These are phyloP conservation scores for Aurelia coerulea DNA, from an alignment of 30 jellyfish, hydroid and myxozoan genomes.

Conservation along the genomic window DNA sequence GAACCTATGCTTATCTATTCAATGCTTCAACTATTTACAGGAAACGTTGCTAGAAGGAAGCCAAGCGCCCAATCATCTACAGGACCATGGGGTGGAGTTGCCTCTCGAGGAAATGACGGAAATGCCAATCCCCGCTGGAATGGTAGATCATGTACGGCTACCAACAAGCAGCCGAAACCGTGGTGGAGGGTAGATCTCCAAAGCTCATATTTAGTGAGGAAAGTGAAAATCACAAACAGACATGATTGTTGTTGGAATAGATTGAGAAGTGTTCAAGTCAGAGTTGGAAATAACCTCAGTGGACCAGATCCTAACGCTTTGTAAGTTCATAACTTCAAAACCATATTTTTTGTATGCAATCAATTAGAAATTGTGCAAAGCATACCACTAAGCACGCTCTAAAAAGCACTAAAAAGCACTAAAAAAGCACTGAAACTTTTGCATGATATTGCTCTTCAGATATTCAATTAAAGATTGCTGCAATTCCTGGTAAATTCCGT, in stretches of 20 bases:
- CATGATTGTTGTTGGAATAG: slow-evolving; percentile 59
- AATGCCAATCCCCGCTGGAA: slow-evolving; percentile 41
- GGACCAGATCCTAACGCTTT: slow-evolving; percentile 19
- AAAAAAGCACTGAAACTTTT: too few species aligned
- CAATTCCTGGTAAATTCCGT: too few species aligned
- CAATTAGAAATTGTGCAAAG: too few species aligned
- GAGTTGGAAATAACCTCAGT: slow-evolving; percentile 34
- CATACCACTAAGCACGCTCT: too few species aligned
- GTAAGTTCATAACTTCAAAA: slow-evolving; percentile 4
- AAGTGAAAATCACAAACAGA: slow-evolving; percentile 49
- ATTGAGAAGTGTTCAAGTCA: slow-evolving; percentile 33
- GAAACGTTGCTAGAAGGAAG: slow-evolving; percentile 53
- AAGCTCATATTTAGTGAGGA: not conserved
- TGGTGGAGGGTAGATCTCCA: slow-evolving; percentile 77
- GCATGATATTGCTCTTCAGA: too few species aligned
- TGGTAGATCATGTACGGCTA: slow-evolving; percentile 45
- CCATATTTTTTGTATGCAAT: not conserved
- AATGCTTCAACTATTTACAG: not conserved
- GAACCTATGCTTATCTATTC: not conserved
- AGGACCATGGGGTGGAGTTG: slow-evolving; percentile 59
- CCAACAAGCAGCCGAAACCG: slow-evolving; percentile 38
- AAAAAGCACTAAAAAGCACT: too few species aligned
- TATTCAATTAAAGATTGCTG: too few species aligned
- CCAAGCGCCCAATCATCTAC: slow-evolving; percentile 61
- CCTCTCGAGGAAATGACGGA: slow-evolving; percentile 60